Evolutionary conservation across 2,888 invertebrate genomes (phyloP), one percentile per base, ranked within the genome.

Genomic region (Laspeyria flexula): DNA sequence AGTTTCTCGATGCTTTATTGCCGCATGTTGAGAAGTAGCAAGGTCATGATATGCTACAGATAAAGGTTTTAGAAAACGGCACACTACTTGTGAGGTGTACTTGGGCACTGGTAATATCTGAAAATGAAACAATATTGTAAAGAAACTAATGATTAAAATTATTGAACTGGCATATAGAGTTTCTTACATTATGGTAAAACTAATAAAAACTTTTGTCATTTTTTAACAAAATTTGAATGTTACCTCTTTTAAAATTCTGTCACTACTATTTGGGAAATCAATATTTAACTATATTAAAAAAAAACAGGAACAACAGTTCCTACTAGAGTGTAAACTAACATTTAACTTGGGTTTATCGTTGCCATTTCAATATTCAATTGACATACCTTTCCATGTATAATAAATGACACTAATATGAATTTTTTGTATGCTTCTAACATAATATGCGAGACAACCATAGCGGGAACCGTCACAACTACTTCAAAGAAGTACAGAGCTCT

Each of bases 391-490:
- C 99, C 99, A 88, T 98, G 96, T 55, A 98, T 90, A 78, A 99
- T 96, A 49, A 99, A 93, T 30, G 98, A 97, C 29, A 99, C 96
- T 63, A 99, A 93, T 73, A 99, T 96, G 79, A 97, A 99, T 85
- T 99, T 99, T 89, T 99, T 99, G 86, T 99, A 99, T 10, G 99
- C 96, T 90, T 99, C 99, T 55, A 99, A 92, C 98, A 99, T 99
- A 55, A 99, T 98, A 83, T 98, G 98, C 55, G 99, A 99, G 53
- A 99, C 97, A 29, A 97, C 97, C 92, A 96, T 94, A 23, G 98
- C 97, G 1, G 99, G 99, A n/a, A 98, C 98, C 18, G 98, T 98
- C 51, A 98, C 95, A 50, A 97, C 98, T 12, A 98, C 97, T 95
- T 99, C 99, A 86, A 97, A 98, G 88, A 98, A 99, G 87, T 98